Base-by-base conservation (phyloP, 92 coral and sea anemone species). In the Umimayanthus chanpuru region DNA sequence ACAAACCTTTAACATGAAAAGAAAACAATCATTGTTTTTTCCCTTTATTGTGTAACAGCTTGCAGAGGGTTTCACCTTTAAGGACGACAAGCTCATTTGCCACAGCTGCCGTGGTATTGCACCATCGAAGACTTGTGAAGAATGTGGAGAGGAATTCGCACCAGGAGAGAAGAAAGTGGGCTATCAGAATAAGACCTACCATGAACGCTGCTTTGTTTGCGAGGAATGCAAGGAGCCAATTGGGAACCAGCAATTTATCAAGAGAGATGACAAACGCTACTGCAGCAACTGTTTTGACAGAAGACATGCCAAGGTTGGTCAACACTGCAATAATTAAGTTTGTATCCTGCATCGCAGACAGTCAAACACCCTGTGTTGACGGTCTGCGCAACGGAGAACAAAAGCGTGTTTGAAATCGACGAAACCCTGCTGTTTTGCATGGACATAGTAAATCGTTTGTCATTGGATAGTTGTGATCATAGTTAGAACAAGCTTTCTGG, bases 141-240 rank as follows among this genome's bases (percentile, higher is more conserved):
- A 90, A 12, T 96, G 99, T 75, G 95, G 93, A 5, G 93, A 92
- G 18, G 97, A 95, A 58, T 96, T 96, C 64, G 93, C 94, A 20
- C 89, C 94, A 10, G 98, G 98, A 49, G 99, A 95, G 89, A 96
- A 95, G 92, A 96, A 96, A 81, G 98, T 96, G 82, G 99, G 99
- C 12, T 96, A 96, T 83, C 98, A 96, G 86, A 95, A 89, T 85
- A 92, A 93, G 64, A 96, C 98, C 21, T 96, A 93, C 90, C 99
- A 96, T 47, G 99, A 96, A 76, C 89, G 85, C 71, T 96, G 99
- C 82, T 96, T 96, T 89, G 81, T 90, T 16, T 96, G 99, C 29
- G 98, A 90, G 76, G 95, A 94, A 61, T 96, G 99, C 94, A 85
- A 95, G 67, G 85, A 95, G 28, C 99, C 99, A 29, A 96, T 96